phyloP scores from a whole-genome alignment of 1,140 invertebrate species.

The Coptotermes formosanus region DNA sequence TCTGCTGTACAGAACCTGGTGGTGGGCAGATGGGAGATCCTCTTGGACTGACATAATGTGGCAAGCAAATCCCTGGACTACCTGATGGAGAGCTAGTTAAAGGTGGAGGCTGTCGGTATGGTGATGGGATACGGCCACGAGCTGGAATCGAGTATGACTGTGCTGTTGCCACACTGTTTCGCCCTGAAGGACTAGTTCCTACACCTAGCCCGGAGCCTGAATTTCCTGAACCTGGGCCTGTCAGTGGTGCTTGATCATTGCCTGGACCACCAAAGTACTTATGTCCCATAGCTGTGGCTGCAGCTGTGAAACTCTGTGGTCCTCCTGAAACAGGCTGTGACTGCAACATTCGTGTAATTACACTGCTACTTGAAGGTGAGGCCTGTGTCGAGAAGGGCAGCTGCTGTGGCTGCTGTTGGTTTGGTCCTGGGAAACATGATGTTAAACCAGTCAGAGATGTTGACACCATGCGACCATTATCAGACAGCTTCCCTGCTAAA shows the following conservation, averaged over 20 bases:
- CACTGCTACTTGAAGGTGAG: conserved; percentile 37
- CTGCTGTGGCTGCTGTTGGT: not conserved
- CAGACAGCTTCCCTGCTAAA: conserved; percentile 35
- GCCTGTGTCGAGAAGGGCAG: not conserved
- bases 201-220: not conserved
- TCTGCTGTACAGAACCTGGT: not conserved
- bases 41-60: conserved; percentile 23
- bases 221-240: conserved; percentile 1
- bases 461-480: not conserved
- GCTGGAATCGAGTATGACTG: conserved; percentile 42
- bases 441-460: conserved; percentile 43
- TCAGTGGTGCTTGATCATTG: not conserved
- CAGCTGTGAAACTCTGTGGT: conserved; percentile 49
- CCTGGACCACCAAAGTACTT: conserved; percentile 48
- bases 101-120: conserved; percentile 48
- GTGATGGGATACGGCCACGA: conserved; percentile 49
- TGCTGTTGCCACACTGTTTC: not conserved
- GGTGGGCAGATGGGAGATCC: conserved; percentile 4
- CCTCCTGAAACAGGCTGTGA: conserved; percentile 49
- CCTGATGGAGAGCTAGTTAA: conserved; percentile 2
- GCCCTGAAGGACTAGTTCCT: not conserved
- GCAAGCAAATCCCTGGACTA: not conserved
- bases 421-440: not conserved
- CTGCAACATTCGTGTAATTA: conserved; percentile 63
- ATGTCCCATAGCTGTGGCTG: conserved; percentile 50